Evolutionary conservation across 2,888 invertebrate species (phyloP), one percentile per base, ranked within the genome.

Genomic region (Yponomeuta evonymella): DNA sequence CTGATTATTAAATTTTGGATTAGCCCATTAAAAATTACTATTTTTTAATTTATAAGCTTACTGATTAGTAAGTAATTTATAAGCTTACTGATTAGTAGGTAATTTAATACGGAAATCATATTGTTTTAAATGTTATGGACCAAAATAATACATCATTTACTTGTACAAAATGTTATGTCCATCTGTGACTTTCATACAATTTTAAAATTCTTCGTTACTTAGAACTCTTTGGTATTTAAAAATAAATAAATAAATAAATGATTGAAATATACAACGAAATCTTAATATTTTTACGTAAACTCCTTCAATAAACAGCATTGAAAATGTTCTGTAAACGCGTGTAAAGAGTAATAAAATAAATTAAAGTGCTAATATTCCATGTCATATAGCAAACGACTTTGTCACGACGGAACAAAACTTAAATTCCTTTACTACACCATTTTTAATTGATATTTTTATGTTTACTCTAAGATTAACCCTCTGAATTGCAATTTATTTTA

Each of bases 401-500:
- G 85, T 85, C 86, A 81, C 76, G 80, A 73, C 75, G 73, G 72
- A 73, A 74, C 72, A 76, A 73, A 71, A 74, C 82, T 82, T 82
- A 80, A 76, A 80, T 83, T 68, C 5, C 15, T 80, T 75, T 74
- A 79, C 83, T 85, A 84, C 76, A 75, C 76, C 77, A 75, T 79
- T 89, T 58, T 89, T 85, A 84, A 84, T 83, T 81, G 81, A 87
- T 79, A 79, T 83, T 82, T 87, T 70, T 70, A 86, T 80, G 78
- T 83, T 82, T 80, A 76, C 75, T 77, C 87, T 91, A 89, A 85
- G 85, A 83, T 88, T 90, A 90, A 89, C 81, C 81, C 88, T 91
- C 92, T 90, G 92, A 91, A 92, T 89, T 90, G 91, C 91, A 89
- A 78, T 88, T 89, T 89, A 89, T 88, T 82, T 83, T 88, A 84